A percentile compares a stretch with the other conserved stretches of the same genome.
Conservation (phyloP, 2,797 vertebrate genomes). For the Botia kubotai region DNA sequence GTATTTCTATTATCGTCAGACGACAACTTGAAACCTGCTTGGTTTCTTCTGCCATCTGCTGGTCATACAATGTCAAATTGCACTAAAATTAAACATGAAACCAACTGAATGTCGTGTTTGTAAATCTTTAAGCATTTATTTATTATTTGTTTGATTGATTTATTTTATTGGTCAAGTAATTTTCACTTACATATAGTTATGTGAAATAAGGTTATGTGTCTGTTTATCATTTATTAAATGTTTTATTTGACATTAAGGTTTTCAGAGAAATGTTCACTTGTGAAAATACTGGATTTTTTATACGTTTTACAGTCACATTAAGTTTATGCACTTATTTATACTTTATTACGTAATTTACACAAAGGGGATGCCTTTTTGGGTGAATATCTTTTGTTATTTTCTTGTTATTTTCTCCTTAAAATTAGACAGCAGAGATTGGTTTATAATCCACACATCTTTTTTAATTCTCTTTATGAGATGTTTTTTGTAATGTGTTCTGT, state of each 20-base stretch:
- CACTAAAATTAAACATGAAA: conserved; percentile 12
- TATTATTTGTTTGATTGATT: too few relatives aligned
- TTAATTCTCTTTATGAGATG: not conserved
- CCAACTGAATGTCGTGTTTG: not conserved
- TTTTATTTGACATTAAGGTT: not conserved
- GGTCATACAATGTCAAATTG: conserved; percentile 58
- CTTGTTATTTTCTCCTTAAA: too few relatives aligned
- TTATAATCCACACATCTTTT: not conserved
- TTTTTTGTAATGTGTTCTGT: not conserved
- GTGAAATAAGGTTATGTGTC: not conserved
- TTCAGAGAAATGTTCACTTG: not conserved
- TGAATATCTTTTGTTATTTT: too few relatives aligned
- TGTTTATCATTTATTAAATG: not conserved
- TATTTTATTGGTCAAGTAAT: conserved; percentile 44
- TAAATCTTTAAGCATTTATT: too few relatives aligned
- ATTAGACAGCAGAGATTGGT: not conserved
- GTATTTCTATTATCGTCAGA: conserved; percentile 56
- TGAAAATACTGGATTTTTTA: too few relatives aligned
- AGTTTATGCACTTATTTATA: not conserved
- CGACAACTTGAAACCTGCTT: conserved; percentile 61
- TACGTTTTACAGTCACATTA: too few relatives aligned
- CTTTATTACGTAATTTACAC: not conserved
- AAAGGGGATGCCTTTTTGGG: not conserved
- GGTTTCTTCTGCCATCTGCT: conserved; percentile 75
- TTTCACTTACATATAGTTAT: not conserved